Conservation (phyloP, 2,888 invertebrate genomes). For the Sicus ferrugineus region DNA sequence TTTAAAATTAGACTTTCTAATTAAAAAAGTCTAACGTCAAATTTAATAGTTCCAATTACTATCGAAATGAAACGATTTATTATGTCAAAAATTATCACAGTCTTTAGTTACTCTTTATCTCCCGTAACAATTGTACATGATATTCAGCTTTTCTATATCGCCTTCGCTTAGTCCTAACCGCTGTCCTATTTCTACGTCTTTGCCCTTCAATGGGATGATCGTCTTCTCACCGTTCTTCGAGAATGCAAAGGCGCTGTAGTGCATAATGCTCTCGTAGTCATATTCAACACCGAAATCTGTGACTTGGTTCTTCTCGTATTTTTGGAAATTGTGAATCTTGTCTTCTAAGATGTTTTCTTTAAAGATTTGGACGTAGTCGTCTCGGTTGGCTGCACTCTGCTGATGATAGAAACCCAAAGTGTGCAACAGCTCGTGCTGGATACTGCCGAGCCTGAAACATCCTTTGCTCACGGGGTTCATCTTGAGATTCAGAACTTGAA, state of each 20-base stretch:
- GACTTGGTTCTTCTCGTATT: constrained; percentile 67
- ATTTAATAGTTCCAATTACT: too few species aligned
- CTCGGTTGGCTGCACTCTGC: constrained; percentile 77
- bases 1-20: too few species aligned
- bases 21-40: too few species aligned
- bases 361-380: constrained; percentile 71
- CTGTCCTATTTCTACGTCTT: constrained; percentile 47
- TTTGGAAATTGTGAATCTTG: constrained; percentile 73
- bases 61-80: too few species aligned
- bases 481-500: too few species aligned
- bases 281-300: constrained; percentile 73
- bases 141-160: constrained; percentile 41
- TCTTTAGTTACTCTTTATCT: too few species aligned
- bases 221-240: constrained; percentile 74
- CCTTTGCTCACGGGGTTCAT: too few species aligned
- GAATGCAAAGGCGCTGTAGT: constrained; percentile 77
- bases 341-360: constrained; percentile 65
- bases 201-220: constrained; percentile 67
- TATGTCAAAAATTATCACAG: too few species aligned
- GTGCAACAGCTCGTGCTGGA: constrained; percentile 81
- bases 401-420: constrained; percentile 81
- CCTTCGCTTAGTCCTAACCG: constrained; percentile 41
- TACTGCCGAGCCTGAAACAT: constrained; percentile 64
- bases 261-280: constrained; percentile 81
- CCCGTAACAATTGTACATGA: constrained; percentile 50